Base-by-base conservation (phyloP, 1,140 invertebrate species). In the Druon quercuslanigerum region DNA sequence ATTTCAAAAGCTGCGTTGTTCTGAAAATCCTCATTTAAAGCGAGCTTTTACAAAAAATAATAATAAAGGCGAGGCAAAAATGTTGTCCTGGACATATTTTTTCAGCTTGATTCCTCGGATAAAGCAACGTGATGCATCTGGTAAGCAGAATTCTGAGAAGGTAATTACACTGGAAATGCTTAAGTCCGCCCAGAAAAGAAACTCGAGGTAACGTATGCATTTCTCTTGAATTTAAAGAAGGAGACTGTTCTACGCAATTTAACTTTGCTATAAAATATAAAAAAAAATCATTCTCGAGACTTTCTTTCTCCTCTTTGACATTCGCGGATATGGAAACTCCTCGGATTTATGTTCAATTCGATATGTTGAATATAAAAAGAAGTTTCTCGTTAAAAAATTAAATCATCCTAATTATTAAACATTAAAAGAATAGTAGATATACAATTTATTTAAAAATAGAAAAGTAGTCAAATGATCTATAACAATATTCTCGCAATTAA, bases 71-170 rank as follows among this genome's bases (percentile, higher is more conserved):
- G 74, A 77, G 71, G n/a, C 50, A 70, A 50, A 79, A 82, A 76
- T 78, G 75, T 77, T 82, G 77, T 79, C 80, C 73, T 73, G 72
- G 51, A 71, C 71, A 72, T 72, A 51, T 82, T 79, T 79, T 11
- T 56, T 66, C 1, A 46, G 33, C 60, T 40, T 14, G 2, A 66
- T 66, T 66, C 25, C 33, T 40, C 25, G 33, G 3, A 66, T 66
- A 40, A 66, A 66, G 40, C 25, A 14, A 16, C 20, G 25, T 40
- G 14, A n/a, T 66, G n/a, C 16, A 66, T 25, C 20, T 40, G 40
- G 57, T 33, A 60, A 13, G 20, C 0, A 13, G 25, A 60, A 66
- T 54, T 17, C 52, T 54, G 17, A 19, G 52, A 54, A 16, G n/a
- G 52, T 17, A 46, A 66, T 66, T 66, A 16, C 12, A 8, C 9